Base-by-base conservation (phyloP, 2,113 vertebrate species). In the Axis porcinus region DNA sequence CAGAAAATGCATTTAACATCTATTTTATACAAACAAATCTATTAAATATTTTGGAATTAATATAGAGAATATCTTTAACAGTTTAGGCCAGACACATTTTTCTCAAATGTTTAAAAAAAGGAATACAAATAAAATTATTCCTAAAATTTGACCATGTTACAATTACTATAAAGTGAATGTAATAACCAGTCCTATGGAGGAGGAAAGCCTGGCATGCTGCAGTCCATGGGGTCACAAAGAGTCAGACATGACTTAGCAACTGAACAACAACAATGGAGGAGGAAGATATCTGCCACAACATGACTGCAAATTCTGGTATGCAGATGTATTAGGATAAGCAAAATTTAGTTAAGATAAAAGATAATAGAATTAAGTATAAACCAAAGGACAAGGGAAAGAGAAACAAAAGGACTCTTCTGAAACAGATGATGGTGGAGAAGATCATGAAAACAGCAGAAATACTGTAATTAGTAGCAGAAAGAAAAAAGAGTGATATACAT, bases 11-110 rank as follows among this genome's bases (percentile, higher is more conserved):
- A 74, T 2, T 89, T 16, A 89, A 70, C 6, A 89, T 36, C 16
- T 15, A 28, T 25, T 19, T 40, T 54, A 64, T 54, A 40, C 67
- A 89, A 54, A 74, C 9, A 55, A 74, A 54, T 52, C 10, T 54
- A 89, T 54, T 74, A 70, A 52, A 40, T 54, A 74, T n/a, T 30
- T 74, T 89, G 17, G 9, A 74, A 88, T 88, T 88, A 6, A 89
- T 74, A 17, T 40, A 54, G 50, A 54, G 47, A 89, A 30, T 40
- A 40, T 74, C 25, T 89, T 89, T 16, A 74, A 54, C 47, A 54
- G 25, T 28, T 89, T 54, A 54, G 47, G 25, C 25, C 47, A 54
- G 23, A 89, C 67, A 67, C 6, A 17, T 52, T 54, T 88, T 70
- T 40, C 47, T 54, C 9, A 40, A 89, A 30, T 21, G 67, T 36